A percentile compares a stretch with the other conserved stretches of the same genome.
These are phyloP conservation scores for Eretmochelys imbricata DNA, from an alignment of 2,113 vertebrate genomes.

Conservation along the genomic window DNA sequence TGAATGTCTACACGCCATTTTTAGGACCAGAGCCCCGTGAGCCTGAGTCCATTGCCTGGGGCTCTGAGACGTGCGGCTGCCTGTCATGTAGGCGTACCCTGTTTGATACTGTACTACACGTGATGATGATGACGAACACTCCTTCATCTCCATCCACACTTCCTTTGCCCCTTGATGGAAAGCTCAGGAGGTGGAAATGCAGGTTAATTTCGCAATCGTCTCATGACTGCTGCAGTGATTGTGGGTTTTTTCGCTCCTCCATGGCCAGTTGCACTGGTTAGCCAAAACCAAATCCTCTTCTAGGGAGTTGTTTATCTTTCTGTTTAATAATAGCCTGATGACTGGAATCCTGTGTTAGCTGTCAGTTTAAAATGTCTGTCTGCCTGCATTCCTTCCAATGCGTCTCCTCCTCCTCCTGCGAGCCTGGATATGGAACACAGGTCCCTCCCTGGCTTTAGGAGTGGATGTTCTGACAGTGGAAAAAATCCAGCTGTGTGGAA, in stretches of 20 bases:
- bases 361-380: background rate
- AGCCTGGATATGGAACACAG: background rate
- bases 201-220: background rate
- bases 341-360: background rate
- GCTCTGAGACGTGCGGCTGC: background rate
- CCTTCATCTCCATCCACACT: background rate
- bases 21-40: background rate
- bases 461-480: background rate
- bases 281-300: background rate
- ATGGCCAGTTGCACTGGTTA: background rate
- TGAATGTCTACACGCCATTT: background rate
- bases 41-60: background rate
- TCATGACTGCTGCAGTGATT: background rate
- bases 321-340: background rate
- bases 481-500: background rate
- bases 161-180: background rate
- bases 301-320: background rate
- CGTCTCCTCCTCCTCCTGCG: background rate
- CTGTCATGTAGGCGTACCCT: background rate
- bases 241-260: background rate
- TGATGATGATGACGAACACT: background rate
- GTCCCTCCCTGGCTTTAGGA: background rate
- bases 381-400: background rate
- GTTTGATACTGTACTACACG: background rate
- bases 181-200: background rate